Evolutionary conservation across 37 sponge, comb jelly and placozoan genomes (phyloP).

Genomic region (Aphrocallistes beatrix): DNA sequence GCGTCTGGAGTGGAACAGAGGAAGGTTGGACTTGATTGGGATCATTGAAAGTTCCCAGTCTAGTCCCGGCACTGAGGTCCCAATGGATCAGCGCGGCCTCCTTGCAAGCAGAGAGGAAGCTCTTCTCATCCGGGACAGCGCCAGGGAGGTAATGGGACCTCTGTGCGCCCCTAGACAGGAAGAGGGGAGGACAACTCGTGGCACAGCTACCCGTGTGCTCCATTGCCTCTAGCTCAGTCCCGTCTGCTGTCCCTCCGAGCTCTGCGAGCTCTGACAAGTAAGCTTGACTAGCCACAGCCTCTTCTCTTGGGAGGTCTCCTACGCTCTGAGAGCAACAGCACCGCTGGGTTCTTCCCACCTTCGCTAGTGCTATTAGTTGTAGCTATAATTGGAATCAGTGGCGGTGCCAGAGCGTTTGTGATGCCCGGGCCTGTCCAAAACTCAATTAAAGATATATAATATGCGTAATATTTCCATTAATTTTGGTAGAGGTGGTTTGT

Average conservation of each 20-base stretch:
- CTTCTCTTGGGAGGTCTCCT: constrained; percentile 87
- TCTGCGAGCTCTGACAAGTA: neutral
- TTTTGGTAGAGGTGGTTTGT: too few species aligned
- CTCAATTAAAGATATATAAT: too few species aligned
- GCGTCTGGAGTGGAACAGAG: constrained; percentile 45
- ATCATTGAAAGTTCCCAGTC: neutral
- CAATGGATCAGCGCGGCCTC: neutral
- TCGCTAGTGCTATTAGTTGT: too few species aligned
- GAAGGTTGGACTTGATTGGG: neutral
- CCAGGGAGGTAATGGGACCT: neutral
- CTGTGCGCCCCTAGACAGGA: neutral
- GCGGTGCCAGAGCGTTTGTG: too few species aligned
- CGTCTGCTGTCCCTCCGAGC: too few species aligned
- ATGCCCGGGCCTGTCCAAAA: too few species aligned
- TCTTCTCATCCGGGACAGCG: neutral
- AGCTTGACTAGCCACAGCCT: constrained; percentile 77
- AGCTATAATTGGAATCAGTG: too few species aligned
- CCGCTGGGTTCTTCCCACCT: too few species aligned
- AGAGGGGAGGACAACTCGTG: neutral
- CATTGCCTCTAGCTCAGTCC: neutral
- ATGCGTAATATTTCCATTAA: too few species aligned
- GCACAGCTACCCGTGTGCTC: constrained; percentile 2
- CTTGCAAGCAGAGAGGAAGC: neutral
- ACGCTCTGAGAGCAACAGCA: too few species aligned
- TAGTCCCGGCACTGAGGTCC: neutral